phyloP scores from a whole-genome alignment of 2,797 vertebrate genomes.

The Rhinophrynus dorsalis region DNA sequence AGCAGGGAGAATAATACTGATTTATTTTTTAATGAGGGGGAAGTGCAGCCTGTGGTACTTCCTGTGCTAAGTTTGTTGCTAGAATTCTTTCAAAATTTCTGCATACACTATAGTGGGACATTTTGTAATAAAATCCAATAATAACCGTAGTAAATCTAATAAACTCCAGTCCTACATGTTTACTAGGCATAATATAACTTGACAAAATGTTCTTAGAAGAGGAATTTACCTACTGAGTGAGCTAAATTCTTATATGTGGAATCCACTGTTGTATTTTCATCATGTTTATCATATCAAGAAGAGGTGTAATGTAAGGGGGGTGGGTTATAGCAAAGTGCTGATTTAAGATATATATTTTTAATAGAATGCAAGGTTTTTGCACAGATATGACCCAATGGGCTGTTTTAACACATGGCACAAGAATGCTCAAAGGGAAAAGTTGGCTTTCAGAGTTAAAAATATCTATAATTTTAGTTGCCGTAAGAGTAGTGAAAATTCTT shows the following conservation, averaged over 20 bases:
- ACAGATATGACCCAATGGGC: constrained; percentile 62
- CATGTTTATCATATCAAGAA: constrained; percentile 70
- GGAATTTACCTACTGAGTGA: constrained; percentile 15
- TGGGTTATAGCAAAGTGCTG: constrained; percentile 7
- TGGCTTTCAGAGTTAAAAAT: constrained; percentile 71
- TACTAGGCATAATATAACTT: background rate
- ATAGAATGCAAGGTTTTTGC: constrained; percentile 78
- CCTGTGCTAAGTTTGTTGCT: no score
- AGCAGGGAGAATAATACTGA: no score
- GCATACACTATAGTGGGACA: no score
- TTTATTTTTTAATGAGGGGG: no score
- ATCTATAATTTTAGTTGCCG: constrained; percentile 19
- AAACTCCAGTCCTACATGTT: background rate
- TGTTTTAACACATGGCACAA: constrained; percentile 65
- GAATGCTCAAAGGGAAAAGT: constrained; percentile 68
- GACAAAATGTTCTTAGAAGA: constrained; percentile 32
- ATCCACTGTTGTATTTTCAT: constrained; percentile 57
- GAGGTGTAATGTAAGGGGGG: constrained; percentile 60
- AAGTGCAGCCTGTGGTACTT: no score
- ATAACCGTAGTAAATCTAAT: no score
- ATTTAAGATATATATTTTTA: constrained; percentile 59
- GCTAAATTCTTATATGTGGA: constrained; percentile 15
- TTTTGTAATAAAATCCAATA: no score
- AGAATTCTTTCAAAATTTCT: no score
- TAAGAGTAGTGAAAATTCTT: background rate